These are phyloP conservation scores for Burhinus oedicnemus DNA, from an alignment of 2,113 vertebrate species.

Conservation along the genomic window DNA sequence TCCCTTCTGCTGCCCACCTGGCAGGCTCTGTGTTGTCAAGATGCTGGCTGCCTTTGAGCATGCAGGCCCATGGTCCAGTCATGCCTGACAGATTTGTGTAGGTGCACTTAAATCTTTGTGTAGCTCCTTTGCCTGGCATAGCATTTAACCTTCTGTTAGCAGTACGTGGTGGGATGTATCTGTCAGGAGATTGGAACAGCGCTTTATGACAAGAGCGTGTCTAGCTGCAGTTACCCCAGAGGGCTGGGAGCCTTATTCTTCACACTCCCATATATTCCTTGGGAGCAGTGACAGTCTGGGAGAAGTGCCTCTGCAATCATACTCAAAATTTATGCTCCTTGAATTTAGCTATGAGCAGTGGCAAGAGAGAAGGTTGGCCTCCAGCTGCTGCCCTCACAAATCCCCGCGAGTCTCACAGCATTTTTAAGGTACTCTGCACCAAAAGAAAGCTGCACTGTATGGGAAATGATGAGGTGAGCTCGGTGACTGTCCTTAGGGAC, in stretches of 20 bases:
- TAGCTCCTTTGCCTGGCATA: conserved; percentile 8
- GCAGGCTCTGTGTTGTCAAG: background rate
- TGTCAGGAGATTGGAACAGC: conserved; percentile 8
- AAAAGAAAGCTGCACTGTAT: background rate
- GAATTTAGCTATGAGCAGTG: background rate
- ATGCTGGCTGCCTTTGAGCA: background rate
- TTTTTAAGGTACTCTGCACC: background rate
- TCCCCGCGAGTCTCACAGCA: background rate
- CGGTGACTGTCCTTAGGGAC: background rate
- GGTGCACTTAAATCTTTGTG: background rate
- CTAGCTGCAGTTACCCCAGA: background rate
- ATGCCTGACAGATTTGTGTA: conserved; percentile 30
- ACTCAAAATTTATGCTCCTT: background rate
- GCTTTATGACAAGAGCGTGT: background rate
- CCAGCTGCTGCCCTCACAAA: background rate
- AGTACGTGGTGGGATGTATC: background rate
- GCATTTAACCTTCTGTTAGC: conserved; percentile 47
- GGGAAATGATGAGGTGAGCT: background rate
- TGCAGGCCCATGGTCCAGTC: background rate
- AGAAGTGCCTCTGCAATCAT: background rate
- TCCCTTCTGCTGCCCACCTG: background rate
- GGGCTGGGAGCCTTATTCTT: background rate
- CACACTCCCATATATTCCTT: background rate
- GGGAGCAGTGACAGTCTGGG: background rate
- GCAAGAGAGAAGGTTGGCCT: background rate